Evolutionary conservation across 2,113 vertebrate genomes (phyloP), one percentile per base, ranked within the genome.

Genomic region (Glaucomys volans): DNA sequence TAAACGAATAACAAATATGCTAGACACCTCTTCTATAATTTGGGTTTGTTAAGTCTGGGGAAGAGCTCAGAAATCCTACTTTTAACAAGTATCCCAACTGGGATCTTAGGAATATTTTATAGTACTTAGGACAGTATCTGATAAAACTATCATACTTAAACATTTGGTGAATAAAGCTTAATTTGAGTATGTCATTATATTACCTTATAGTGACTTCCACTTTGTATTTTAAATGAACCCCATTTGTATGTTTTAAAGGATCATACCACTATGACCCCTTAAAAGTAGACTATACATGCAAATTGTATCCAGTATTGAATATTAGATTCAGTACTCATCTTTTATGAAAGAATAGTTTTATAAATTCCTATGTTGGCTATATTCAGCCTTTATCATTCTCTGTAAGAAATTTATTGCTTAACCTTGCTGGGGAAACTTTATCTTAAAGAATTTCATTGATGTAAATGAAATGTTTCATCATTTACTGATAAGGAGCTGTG

Each of bases 401-500:
- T 76, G 13, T 92, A 54, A 90, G 81, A 94, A 52, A 62, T 30
- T 72, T 74, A 89, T 69, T 67, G 44, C 67, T 44, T 76, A 77
- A 82, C 18, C 7, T 89, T 96, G 37, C 42, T 18, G 24, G 50
- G 30, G 26, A 75, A 82, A 83, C n/a, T 50, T 79, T 80, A 37
- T 90, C 50, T 69, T 37, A 75, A 44, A n/a, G 20, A 71, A 54
- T 80, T 93, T 93, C 57, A 92, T 54, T 96, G 62, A 89, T 96
- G 62, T 91, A 87, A 94, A 64, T 84, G 54, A 64, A 83, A 42
- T 96, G 86, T 91, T 95, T 93, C 52, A 91, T 84, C 37, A 85
- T 90, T 97, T 96, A 57, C 59, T 91, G 90, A 84, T 91, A 90
- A 95, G 92, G 75, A 94, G 76, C 50, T 90, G 17, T 96, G 81